Base-by-base conservation (phyloP, 2,888 invertebrate genomes). In the Brenthis ino region DNA sequence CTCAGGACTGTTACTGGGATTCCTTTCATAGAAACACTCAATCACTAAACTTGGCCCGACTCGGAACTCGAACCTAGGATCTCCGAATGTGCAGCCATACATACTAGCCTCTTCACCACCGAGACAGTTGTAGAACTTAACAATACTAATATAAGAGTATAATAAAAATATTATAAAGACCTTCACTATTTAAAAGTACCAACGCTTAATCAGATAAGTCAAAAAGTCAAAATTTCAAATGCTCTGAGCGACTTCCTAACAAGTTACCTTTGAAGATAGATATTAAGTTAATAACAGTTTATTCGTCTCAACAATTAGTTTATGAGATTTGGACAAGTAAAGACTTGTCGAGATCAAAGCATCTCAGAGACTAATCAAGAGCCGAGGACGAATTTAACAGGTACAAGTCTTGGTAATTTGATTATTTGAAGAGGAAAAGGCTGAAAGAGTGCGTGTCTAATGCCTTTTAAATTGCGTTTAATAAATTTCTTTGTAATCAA, bases 341-440 rank as follows among this genome's bases (percentile, higher is more conserved):
- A 20, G 24, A 14, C 63, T 54, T 43, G 60, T 28, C 37, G 8
- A 53, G 63, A 63, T 63, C 63, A 63, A 63, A 63, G 63, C 37
- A 70, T 66, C 72, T 72, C 67, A 13, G n/a, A 33, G 72, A 65
- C 68, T 72, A 72, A 72, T 72, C 72, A 66, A 70, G 65, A 63
- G 64, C 63, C 65, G 70, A 67, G 68, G 67, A 70, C 65, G 66
- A 69, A 68, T 68, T 72, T 68, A 70, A 68, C 72, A 70, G 72
- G 69, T 67, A 67, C 48, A 56, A 64, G 53, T 60, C 67, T 56
- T 67, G 28, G 65, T 68, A 70, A 72, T 72, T 70, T 72, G 68
- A 72, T 72, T 72, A 70, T 70, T 58, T 68, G 65, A 64, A 47
- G 33, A 57, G 53, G 50, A 56, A 70, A 64, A 66, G 55, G 50